Evolutionary conservation across 2,888 invertebrate species (phyloP), one percentile per base, ranked within the genome.

Genomic region (Axea sp.): DNA sequence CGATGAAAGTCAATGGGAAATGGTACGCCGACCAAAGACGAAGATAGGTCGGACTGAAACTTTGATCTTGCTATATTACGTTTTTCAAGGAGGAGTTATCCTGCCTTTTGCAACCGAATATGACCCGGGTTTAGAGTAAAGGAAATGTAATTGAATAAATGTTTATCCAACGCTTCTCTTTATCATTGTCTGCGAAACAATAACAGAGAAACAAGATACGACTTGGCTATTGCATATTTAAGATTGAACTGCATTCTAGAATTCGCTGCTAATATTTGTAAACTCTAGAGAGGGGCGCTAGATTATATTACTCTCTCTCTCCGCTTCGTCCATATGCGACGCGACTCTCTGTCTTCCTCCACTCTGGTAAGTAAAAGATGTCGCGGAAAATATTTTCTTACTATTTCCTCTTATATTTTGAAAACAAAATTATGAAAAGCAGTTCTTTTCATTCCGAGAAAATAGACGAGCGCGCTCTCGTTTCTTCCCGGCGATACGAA

Each of bases 61-160:
- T 86, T 84, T 85, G 85, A 86, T 85, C 83, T 83, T 77, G 75
- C 83, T 79, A 84, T 86, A 86, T 86, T 85, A 82, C 83, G 80
- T 80, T 82, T 69, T 81, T 81, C 79, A 74, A 78, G 77, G 60
- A 78, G 79, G 72, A 77, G 77, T 65, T 65, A 41, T 57, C 59
- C 65, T 37, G 65, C 74, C 76, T 67, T 74, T 80, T 76, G 77
- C 79, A 81, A 81, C 78, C 78, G 75, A 82, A 83, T 81, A 82
- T 83, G 78, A 73, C 73, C 64, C 30, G 37, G 59, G 17, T 65
- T 65, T 64, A 55, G 22, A 51, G 74, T 64, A 75, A 75, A 77
- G 73, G 73, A 3, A 74, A 59, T 47, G 55, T 71, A 68, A 72
- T 72, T 65, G 69, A 72, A 75, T 73, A 55, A 68, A 68, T 68